Conservation (phyloP, 1,140 invertebrate species). For the Bactericera cockerelli region DNA sequence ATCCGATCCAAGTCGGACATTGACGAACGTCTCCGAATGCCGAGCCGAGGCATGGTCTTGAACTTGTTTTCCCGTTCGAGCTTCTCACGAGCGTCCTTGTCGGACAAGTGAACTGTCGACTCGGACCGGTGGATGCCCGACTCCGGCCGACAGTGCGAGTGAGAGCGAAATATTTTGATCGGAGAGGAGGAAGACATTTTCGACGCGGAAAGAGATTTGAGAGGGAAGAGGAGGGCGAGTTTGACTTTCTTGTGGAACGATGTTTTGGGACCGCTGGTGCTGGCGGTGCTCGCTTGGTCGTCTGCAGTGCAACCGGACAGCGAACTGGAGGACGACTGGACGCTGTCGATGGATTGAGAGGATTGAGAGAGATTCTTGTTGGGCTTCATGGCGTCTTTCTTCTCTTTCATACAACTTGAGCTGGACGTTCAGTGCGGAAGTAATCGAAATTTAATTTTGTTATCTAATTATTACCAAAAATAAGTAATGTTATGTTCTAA, state of each 20-base stretch:
- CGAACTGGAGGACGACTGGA: no score
- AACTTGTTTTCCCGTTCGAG: neutral
- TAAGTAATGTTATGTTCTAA: no score
- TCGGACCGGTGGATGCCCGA: neutral
- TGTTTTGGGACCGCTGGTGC: no score
- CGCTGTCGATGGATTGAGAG: no score
- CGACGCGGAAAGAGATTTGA: neutral
- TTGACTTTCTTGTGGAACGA: conserved; percentile 2
- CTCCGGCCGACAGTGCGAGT: neutral
- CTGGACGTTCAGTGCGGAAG: no score
- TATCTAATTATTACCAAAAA: no score
- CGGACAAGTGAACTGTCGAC: neutral
- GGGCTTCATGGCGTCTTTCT: no score
- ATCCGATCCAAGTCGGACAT: conserved; percentile 35
- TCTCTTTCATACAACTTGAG: no score
- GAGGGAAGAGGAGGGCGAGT: neutral
- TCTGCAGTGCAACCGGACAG: no score
- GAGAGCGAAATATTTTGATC: neutral
- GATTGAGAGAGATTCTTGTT: no score
- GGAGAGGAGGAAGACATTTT: neutral
- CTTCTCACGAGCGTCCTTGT: neutral
- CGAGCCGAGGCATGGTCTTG: conserved; percentile 24
- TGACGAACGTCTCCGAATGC: conserved; percentile 48
- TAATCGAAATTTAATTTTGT: no score
- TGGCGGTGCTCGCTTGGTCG: no score